These are phyloP conservation scores for Neocloeon triangulifer DNA, from an alignment of 1,140 invertebrate species.

Conservation along the genomic window DNA sequence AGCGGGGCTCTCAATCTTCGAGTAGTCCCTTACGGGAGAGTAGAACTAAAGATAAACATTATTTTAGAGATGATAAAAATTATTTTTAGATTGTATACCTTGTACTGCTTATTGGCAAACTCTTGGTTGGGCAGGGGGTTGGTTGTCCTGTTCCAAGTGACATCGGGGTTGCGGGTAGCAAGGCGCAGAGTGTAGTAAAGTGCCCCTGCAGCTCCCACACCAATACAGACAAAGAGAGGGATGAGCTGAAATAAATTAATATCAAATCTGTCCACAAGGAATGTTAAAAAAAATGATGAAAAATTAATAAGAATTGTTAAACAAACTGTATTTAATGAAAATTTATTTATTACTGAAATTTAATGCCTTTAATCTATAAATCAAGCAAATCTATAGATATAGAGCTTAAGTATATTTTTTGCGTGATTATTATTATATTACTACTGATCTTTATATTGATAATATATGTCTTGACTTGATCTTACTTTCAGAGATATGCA, in stretches of 20 bases:
- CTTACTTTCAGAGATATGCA: too few relatives aligned
- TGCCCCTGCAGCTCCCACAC: conserved; percentile 30
- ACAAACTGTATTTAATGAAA: too few relatives aligned
- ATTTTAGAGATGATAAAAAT: background rate
- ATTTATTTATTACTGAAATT: too few relatives aligned
- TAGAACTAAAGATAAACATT: conserved; percentile 27
- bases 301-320: conserved; percentile 4
- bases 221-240: conserved; percentile 50
- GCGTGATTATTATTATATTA: conserved; percentile 2
- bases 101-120: conserved; percentile 56
- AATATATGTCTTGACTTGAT: too few relatives aligned
- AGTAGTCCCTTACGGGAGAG: conserved; percentile 34
- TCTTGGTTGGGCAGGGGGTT: conserved; percentile 62
- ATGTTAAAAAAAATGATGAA: conserved; percentile 5
- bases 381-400: conserved; percentile 1
- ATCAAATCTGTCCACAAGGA: too few relatives aligned
- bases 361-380: too few relatives aligned
- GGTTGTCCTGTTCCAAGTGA: conserved; percentile 41
- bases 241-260: conserved; percentile 33
- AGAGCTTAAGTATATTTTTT: background rate
- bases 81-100: conserved; percentile 26
- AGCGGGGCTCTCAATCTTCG: conserved; percentile 30
- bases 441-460: too few relatives aligned
- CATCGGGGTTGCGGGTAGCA: conserved; percentile 52
- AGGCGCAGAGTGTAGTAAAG: conserved; percentile 35